Conservation (phyloP, 2,888 invertebrate genomes). For the Drosophila suboccidentalis region DNA sequence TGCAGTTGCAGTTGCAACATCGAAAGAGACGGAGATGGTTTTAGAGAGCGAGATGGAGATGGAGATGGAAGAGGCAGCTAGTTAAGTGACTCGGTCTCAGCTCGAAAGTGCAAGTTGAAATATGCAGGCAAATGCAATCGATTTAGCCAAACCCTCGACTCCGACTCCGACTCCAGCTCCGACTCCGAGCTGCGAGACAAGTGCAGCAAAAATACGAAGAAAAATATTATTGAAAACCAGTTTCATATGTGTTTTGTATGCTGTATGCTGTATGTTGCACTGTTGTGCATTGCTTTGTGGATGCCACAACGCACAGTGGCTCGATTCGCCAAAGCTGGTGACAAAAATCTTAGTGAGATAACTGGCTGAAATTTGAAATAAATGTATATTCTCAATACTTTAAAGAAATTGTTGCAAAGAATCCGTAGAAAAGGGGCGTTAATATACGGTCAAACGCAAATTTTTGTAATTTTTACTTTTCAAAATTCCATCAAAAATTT, state of each 20-base stretch:
- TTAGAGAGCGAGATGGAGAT: background rate
- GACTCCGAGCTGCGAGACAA: slow-evolving; percentile 31
- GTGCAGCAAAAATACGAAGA: slow-evolving; percentile 35
- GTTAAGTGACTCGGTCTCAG: slow-evolving; percentile 26
- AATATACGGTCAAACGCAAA: too few relatives aligned
- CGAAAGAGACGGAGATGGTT: background rate
- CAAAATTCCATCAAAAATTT: too few relatives aligned
- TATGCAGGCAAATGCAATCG: slow-evolving; percentile 71
- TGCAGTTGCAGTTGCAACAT: slow-evolving; percentile 41
- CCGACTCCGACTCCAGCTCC: background rate
- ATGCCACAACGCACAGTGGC: slow-evolving; percentile 14
- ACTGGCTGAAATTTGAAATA: too few relatives aligned
- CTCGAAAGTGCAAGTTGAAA: slow-evolving; percentile 74
- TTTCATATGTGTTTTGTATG: slow-evolving; percentile 36
- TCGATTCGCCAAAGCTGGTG: too few relatives aligned
- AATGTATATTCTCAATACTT: too few relatives aligned
- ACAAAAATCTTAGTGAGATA: too few relatives aligned
- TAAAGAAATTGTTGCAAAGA: too few relatives aligned
- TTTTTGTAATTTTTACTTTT: too few relatives aligned
- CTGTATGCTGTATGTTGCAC: slow-evolving; percentile 16
- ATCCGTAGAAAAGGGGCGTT: too few relatives aligned
- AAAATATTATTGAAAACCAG: slow-evolving; percentile 65
- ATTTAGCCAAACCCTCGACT: slow-evolving; percentile 46
- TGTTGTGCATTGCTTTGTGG: slow-evolving; percentile 19
- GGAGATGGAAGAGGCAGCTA: background rate